Evolutionary conservation across 2,888 invertebrate species (phyloP).

Genomic region (Euphydryas editha): DNA sequence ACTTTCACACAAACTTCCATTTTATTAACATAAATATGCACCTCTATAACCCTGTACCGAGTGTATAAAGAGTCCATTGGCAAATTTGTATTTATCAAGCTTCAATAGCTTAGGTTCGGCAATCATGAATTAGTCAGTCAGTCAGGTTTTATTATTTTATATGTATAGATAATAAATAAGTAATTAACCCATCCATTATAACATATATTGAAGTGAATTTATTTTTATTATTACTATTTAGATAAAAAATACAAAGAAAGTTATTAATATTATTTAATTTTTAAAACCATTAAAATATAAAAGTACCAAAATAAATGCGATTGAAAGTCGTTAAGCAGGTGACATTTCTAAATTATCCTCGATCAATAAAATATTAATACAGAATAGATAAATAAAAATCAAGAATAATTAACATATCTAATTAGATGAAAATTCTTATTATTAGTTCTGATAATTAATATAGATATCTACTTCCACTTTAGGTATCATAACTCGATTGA

Average conservation of each 20-base stretch:
- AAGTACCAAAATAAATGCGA: constrained; percentile 23
- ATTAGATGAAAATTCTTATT: constrained; percentile 35
- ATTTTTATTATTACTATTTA: neutral
- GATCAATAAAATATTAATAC: constrained; percentile 29
- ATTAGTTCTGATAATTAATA: constrained; percentile 30
- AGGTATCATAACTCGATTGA: constrained; percentile 18
- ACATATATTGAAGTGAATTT: neutral
- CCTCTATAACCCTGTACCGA: too few relatives aligned
- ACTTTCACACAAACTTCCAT: too few relatives aligned
- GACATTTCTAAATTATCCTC: constrained; percentile 34
- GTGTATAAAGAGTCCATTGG: too few relatives aligned
- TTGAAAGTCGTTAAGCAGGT: constrained; percentile 36
- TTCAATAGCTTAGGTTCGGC: too few relatives aligned
- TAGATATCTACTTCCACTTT: constrained; percentile 17
- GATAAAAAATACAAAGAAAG: constrained; percentile 8
- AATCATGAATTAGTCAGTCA: too few relatives aligned
- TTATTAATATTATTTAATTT: neutral
- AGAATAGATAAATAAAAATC: constrained; percentile 35
- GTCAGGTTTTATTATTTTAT: neutral
- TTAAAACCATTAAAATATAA: neutral
- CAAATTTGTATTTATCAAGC: too few relatives aligned
- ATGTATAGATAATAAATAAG: neutral
- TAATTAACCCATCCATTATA: neutral
- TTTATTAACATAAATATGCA: too few relatives aligned
- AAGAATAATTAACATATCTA: constrained; percentile 37